These are phyloP conservation scores for Gnathonemus longibarbis DNA, from an alignment of 2,113 vertebrate species.

Conservation along the genomic window DNA sequence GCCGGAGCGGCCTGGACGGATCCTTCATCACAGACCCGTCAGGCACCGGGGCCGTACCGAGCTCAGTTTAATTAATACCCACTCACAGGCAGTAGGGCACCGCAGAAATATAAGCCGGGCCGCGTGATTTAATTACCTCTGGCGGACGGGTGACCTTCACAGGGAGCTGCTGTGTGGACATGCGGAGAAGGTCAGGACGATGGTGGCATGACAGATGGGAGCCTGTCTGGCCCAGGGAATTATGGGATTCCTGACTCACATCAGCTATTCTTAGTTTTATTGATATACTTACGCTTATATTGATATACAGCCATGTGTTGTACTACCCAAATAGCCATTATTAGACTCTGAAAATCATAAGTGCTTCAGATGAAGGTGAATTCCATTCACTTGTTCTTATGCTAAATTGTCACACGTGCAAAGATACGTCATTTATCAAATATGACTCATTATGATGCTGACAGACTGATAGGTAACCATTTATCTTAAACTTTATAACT, in stretches of 20 bases:
- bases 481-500: background rate
- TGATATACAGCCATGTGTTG: background rate
- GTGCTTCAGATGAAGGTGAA: background rate
- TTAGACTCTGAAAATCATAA: background rate
- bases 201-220: background rate
- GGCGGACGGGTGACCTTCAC: background rate
- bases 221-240: background rate
- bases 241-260: background rate
- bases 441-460: background rate
- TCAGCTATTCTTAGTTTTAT: background rate
- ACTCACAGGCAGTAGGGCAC: background rate
- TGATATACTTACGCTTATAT: background rate
- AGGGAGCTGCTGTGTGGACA: background rate
- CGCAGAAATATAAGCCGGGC: background rate
- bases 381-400: background rate
- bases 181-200: background rate
- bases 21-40: background rate
- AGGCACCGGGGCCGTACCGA: background rate
- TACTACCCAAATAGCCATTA: background rate
- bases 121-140: background rate
- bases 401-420: background rate
- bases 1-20: background rate
- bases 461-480: background rate
- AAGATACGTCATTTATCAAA: background rate
- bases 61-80: conserved; percentile 4